Conservation (phyloP, 2,888 invertebrate genomes). For the Drosophila recens region DNA sequence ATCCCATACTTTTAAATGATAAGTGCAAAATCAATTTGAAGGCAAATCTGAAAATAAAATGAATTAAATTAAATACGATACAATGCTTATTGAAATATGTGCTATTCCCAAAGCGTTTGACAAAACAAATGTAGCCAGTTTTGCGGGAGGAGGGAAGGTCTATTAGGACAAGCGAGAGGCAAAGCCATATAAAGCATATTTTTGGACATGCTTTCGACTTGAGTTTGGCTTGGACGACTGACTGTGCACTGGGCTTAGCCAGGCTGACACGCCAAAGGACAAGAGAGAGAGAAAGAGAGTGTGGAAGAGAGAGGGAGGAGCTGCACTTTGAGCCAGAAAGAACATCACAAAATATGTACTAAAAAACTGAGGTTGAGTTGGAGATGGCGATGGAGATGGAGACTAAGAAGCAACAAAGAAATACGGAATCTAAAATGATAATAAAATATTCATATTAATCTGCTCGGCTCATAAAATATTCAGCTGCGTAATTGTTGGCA, state of each 20-base stretch:
- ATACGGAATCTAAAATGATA: conserved; percentile 80
- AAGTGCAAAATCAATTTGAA: no score
- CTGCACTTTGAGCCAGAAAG: conserved; percentile 14
- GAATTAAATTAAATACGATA: no score
- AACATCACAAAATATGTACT: neutral
- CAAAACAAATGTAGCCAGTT: neutral
- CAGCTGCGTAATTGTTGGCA: conserved; percentile 81
- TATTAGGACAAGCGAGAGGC: conserved; percentile 29
- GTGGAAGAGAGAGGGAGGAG: neutral
- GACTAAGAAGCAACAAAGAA: conserved; percentile 46
- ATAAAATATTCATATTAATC: conserved; percentile 83
- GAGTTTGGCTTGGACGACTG: conserved; percentile 52
- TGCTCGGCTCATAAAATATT: conserved; percentile 81
- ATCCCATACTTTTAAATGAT: no score
- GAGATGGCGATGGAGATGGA: neutral
- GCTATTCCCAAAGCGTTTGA: neutral
- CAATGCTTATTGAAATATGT: no score
- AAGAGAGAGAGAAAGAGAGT: neutral
- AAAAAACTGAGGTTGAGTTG: conserved; percentile 7
- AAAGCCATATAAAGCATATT: conserved; percentile 75
- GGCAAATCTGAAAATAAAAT: no score
- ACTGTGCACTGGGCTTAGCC: conserved; percentile 36
- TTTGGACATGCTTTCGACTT: conserved; percentile 67
- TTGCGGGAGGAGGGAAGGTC: neutral
- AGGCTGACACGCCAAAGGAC: conserved; percentile 13